These are phyloP conservation scores for Danio choprae DNA, from an alignment of 2,797 vertebrate species.

Conservation along the genomic window DNA sequence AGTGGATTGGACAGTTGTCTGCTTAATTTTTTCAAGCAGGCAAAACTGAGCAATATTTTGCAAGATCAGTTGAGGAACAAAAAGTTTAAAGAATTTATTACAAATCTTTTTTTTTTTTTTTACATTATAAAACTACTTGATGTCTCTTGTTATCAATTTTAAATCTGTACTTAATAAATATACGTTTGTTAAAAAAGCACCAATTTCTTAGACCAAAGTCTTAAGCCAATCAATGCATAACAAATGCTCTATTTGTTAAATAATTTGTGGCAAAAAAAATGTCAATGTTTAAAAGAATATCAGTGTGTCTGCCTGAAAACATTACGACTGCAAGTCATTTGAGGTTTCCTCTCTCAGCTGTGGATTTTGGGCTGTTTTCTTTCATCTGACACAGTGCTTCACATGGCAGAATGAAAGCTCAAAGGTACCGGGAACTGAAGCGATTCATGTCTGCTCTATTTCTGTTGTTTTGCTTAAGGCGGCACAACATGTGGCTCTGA, in stretches of 20 bases:
- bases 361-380: conserved; percentile 8
- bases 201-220: not conserved
- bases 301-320: not conserved
- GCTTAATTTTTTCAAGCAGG: too few species aligned
- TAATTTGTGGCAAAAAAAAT: too few species aligned
- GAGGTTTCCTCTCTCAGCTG: conserved; percentile 23
- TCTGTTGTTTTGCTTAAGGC: conserved; percentile 35
- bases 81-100: not conserved
- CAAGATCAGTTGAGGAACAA: not conserved
- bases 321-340: not conserved
- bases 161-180: too few species aligned
- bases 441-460: conserved; percentile 30
- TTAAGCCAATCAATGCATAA: not conserved
- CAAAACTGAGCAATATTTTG: too few species aligned
- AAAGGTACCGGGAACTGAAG: conserved; percentile 4
- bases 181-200: too few species aligned
- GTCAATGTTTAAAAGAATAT: conserved; percentile 2
- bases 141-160: not conserved
- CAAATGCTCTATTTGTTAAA: not conserved
- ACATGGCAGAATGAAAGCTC: conserved; percentile 20
- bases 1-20: too few species aligned
- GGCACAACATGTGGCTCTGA: conserved; percentile 37
- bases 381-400: conserved; percentile 13
- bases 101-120: not conserved
- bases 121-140: too few species aligned